Base-by-base conservation (phyloP, 2,113 vertebrate species). In the Eleginops maclovinus region DNA sequence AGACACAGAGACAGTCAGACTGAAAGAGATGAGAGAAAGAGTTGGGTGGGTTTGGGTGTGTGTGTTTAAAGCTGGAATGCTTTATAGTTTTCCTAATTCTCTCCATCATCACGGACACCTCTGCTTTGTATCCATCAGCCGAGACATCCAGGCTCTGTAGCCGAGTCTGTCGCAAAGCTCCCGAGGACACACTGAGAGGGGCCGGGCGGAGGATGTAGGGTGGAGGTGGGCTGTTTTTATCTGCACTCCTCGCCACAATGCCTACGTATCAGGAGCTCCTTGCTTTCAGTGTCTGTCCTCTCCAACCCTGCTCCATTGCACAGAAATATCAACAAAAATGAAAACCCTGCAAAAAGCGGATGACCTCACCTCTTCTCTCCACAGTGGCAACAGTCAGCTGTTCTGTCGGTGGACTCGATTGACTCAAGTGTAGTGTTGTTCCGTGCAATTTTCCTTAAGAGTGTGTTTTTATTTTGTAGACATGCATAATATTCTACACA, bases 391-490 rank as follows among this genome's bases (percentile, higher is more conserved):
- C 76, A 19, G 68, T 75, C 75, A 53, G 67, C 87, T 72, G 73
- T 49, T 4, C 64, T 56, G 69, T 85, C 83, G 63, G 79, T 75
- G 84, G 86, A 91, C 79, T 60, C 31, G 14, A 82, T 58, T 72
- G 87, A 89, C 88, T 82, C 83, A 89, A 88, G 81, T 59, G 79
- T 89, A 68, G 87, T 87, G 89, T 92, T 68, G 87, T 91, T 86
- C 71, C 13, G 85, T 94, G 85, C 85, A 88, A 90, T 72, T 87
- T 87, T 51, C 78, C 90, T 75, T 83, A 91, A 91, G 89, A 90
- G 89, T 88, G 88, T 92, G 87, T 79, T 94, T 90, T 93, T 79
- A 90, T 93, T 93, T 90, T 88, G 73, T 89, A 87, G 77, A 91
- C 59, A 91, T 88, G 86, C 89, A 87, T 93, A 89, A 72, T 93